Conservation (phyloP, 2,797 vertebrate species). For the Clarias fuscus region DNA sequence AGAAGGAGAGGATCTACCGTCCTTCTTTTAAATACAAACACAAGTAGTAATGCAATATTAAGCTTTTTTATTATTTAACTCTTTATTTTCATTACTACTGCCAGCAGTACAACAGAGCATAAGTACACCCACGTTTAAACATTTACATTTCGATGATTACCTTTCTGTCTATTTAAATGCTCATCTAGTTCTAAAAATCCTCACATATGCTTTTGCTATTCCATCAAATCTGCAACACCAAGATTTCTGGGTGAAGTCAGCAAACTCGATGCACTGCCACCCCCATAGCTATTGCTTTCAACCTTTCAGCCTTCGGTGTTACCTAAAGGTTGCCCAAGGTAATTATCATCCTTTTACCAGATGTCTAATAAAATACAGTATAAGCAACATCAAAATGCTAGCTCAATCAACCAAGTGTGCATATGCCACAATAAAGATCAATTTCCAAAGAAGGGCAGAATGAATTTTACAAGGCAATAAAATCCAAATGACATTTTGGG, state of each 20-base stretch:
- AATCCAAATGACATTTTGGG: neutral
- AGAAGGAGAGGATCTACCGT: neutral
- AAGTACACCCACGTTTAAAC: neutral
- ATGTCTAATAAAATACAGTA: conserved; percentile 8
- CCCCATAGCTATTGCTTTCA: neutral
- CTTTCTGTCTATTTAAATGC: neutral
- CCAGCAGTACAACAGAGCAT: neutral
- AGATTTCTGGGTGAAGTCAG: neutral
- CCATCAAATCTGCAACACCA: neutral
- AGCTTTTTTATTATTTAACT: neutral
- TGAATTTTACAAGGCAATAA: neutral
- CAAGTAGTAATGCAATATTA: neutral
- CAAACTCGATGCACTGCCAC: neutral
- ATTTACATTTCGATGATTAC: neutral
- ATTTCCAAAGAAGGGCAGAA: neutral
- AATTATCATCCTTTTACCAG: neutral
- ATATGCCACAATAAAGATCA: neutral
- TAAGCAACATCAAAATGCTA: neutral
- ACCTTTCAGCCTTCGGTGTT: neutral
- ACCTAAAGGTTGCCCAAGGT: conserved; percentile 3
- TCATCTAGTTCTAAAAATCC: neutral
- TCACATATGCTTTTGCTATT: neutral
- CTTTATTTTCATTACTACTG: neutral
- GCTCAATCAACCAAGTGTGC: neutral
- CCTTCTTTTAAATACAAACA: neutral